Conservation (phyloP, 2,797 vertebrate species). For the Pangasius krempfi region DNA sequence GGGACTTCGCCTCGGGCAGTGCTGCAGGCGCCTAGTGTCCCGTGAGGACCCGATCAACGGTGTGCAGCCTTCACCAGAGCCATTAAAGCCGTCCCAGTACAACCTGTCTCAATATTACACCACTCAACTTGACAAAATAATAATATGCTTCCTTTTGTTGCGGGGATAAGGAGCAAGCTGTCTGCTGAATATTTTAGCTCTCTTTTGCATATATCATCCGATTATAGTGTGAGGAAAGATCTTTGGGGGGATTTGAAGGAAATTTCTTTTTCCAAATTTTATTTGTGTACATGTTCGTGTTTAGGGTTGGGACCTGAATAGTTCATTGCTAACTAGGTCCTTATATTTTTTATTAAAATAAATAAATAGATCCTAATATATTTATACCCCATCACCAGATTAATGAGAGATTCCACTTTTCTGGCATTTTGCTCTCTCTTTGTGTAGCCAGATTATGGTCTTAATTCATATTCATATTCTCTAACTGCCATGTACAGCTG, state of each 20-base stretch:
- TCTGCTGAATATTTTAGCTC: slow-evolving; percentile 61
- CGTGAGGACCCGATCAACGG: slow-evolving; percentile 73
- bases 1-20: slow-evolving; percentile 73
- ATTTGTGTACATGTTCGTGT: not conserved
- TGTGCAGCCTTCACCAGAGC: slow-evolving; percentile 73
- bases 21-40: slow-evolving; percentile 74
- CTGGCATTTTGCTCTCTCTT: slow-evolving; percentile 3
- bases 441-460: not conserved
- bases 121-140: slow-evolving; percentile 66
- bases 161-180: slow-evolving; percentile 48
- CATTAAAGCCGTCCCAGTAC: slow-evolving; percentile 78
- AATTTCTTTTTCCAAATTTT: not conserved
- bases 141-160: slow-evolving; percentile 58
- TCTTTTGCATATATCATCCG: slow-evolving; percentile 55
- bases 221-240: slow-evolving; percentile 32
- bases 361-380: slow-evolving; percentile 4
- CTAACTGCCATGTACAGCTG: not conserved
- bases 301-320: not conserved
- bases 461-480: slow-evolving; percentile 34
- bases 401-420: not conserved
- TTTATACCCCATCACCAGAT: not conserved
- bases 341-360: not conserved
- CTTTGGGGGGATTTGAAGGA: slow-evolving; percentile 17
- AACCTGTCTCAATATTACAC: slow-evolving; percentile 65
- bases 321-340: not conserved